phyloP scores from a whole-genome alignment of 1,140 invertebrate genomes.

The Ips nitidus region DNA sequence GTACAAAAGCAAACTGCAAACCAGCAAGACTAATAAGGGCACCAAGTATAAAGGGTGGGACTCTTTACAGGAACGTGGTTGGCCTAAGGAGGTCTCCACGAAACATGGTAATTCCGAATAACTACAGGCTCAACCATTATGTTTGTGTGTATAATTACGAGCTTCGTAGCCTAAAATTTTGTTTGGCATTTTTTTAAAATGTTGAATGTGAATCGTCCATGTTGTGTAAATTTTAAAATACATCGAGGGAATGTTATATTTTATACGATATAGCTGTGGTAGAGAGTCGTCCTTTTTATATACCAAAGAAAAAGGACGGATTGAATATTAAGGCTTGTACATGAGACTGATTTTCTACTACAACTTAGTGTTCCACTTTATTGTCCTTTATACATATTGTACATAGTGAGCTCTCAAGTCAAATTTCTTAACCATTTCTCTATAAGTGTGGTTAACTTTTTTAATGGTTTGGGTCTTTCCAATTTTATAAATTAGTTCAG shows the following conservation, averaged over 20 bases:
- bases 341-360: conserved; percentile 53
- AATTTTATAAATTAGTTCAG: too few species aligned
- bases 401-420: not conserved
- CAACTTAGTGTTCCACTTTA: conserved; percentile 31
- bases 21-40: conserved; percentile 34
- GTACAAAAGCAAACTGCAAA: conserved; percentile 54
- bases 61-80: conserved; percentile 41
- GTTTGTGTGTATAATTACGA: not conserved
- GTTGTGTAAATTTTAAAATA: conserved; percentile 12
- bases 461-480: too few species aligned
- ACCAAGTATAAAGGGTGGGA: conserved; percentile 43
- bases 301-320: too few species aligned
- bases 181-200: conserved; percentile 3
- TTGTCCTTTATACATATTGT: conserved; percentile 15
- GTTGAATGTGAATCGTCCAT: conserved; percentile 33
- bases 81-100: conserved; percentile 45
- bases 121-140: conserved; percentile 25
- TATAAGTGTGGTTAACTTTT: too few species aligned
- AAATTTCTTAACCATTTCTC: too few species aligned
- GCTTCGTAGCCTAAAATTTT: conserved; percentile 8
- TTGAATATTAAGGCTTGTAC: conserved; percentile 43
- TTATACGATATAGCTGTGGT: conserved; percentile 19
- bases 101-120: conserved; percentile 51
- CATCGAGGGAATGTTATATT: conserved; percentile 26
- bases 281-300: not conserved